These are phyloP conservation scores for Orestias chungarensis DNA, from an alignment of 2,797 vertebrate genomes.

Conservation along the genomic window DNA sequence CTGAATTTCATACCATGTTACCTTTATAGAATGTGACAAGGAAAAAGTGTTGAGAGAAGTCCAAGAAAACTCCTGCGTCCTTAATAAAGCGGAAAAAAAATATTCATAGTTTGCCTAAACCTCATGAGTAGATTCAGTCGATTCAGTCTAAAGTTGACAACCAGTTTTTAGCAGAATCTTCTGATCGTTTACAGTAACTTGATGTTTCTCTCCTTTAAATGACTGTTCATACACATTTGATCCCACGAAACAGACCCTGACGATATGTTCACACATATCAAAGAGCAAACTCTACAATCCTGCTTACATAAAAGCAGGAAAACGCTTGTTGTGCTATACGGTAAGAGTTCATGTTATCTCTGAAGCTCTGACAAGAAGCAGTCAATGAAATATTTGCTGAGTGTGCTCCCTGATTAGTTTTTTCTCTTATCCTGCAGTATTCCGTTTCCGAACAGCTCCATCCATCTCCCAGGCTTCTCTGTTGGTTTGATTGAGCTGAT, in stretches of 20 bases:
- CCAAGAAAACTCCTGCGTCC: background rate
- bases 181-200: background rate
- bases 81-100: background rate
- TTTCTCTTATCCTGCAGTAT: conserved; percentile 36
- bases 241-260: conserved; percentile 9
- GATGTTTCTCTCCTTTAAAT: conserved; percentile 1
- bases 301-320: conserved; percentile 23
- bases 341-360: conserved; percentile 11
- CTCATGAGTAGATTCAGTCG: background rate
- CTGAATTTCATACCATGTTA: background rate
- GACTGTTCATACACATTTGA: conserved; percentile 2
- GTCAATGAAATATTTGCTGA: conserved; percentile 24
- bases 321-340: conserved; percentile 39
- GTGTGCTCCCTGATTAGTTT: conserved; percentile 40
- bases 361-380: conserved; percentile 3
- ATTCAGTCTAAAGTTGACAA: background rate
- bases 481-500: conserved; percentile 31
- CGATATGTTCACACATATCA: conserved; percentile 13
- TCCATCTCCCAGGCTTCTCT: conserved; percentile 11
- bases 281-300: conserved; percentile 10
- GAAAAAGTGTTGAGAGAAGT: background rate
- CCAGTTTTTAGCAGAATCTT: background rate
- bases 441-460: background rate
- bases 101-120: background rate
- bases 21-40: background rate